A percentile compares a stretch with the other conserved stretches of the same genome.
Conservation (phyloP, 2,113 vertebrate genomes). For the Anoplopoma fimbria region DNA sequence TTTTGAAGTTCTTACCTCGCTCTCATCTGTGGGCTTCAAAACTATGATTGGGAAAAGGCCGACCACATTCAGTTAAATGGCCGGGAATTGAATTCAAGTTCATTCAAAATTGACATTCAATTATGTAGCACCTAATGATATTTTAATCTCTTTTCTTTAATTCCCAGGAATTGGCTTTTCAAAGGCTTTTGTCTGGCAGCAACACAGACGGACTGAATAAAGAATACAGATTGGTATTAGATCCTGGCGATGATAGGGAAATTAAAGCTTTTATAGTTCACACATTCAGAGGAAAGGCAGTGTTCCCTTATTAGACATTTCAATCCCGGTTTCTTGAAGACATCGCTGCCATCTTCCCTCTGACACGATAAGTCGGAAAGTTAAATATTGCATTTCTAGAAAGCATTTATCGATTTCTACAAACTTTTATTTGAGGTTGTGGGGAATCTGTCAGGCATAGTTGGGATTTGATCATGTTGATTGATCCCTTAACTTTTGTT, state of each 20-base stretch:
- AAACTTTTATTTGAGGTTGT: slow-evolving; percentile 84
- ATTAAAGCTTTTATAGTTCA: slow-evolving; percentile 95
- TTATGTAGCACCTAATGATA: slow-evolving; percentile 99
- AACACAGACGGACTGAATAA: slow-evolving; percentile 91
- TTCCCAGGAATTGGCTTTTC: slow-evolving; percentile 96
- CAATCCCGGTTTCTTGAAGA: slow-evolving; percentile 89
- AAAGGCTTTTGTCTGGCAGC: slow-evolving; percentile 95
- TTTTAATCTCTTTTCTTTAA: slow-evolving; percentile 99
- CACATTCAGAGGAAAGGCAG: slow-evolving; percentile 88
- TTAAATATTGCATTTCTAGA: slow-evolving; percentile 91
- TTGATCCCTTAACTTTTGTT: slow-evolving; percentile 12
- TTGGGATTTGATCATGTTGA: slow-evolving; percentile 23
- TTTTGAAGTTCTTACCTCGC: slow-evolving; percentile 95
- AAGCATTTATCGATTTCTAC: slow-evolving; percentile 91
- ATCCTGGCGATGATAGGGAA: slow-evolving; percentile 92
- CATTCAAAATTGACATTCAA: slow-evolving; percentile 99
- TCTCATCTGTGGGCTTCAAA: slow-evolving; percentile 93
- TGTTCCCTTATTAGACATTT: slow-evolving; percentile 89
- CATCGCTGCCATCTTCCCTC: slow-evolving; percentile 85
- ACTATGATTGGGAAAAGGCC: slow-evolving; percentile 89
- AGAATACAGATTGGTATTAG: slow-evolving; percentile 95
- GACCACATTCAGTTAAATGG: slow-evolving; percentile 94
- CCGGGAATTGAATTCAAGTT: slow-evolving; percentile 99
- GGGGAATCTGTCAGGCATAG: slow-evolving; percentile 18
- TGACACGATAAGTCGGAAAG: slow-evolving; percentile 90